Base-by-base conservation (phyloP, 1,140 invertebrate species). In the Drosophila ercepeae region DNA sequence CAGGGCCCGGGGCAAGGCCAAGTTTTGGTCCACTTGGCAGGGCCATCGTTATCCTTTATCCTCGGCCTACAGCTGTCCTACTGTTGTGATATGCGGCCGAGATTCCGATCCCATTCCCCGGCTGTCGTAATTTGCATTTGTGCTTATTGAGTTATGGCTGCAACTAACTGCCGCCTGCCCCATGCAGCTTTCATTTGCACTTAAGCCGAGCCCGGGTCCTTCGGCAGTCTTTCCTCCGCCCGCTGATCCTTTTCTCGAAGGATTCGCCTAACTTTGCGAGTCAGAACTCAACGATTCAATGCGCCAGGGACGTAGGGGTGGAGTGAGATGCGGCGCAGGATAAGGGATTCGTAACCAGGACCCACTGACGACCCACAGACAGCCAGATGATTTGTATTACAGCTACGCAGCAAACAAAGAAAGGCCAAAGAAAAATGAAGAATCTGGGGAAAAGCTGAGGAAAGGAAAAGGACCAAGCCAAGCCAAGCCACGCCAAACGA, bases 91-190 rank as follows among this genome's bases (percentile, higher is more conserved):
- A 61, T 71, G 60, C 27, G 49, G 16, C 53, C 27, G 58, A 74
- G 75, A 84, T 77, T 64, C 69, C 65, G 72, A 61, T 65, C 64
- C 54, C 41, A 54, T 42, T 16, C 39, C 39, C n/a, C 14, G 36
- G 36, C 36, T 39, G 36, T 67, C 59, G 44, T 81, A 86, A 86
- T 84, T 88, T 88, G 74, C 78, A 88, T 88, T 86, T 78, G 82
- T 81, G 77, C 70, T 89, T 82, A 88, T 88, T 88, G 82, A 88
- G 82, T 88, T 88, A 88, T 89, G 63, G 65, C 76, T 86, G 75
- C 71, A 83, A 75, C 79, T 84, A 76, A 86, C 81, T 86, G 71
- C 63, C 57, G 58, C 41, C 32, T 4, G 14, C 34, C 34, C 19
- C 72, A 57, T 59, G 39, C 50, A 61, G 55, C 75, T 72, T 78